phyloP scores from a whole-genome alignment of 1,140 invertebrate genomes.

The Dufourea novaeangliae region DNA sequence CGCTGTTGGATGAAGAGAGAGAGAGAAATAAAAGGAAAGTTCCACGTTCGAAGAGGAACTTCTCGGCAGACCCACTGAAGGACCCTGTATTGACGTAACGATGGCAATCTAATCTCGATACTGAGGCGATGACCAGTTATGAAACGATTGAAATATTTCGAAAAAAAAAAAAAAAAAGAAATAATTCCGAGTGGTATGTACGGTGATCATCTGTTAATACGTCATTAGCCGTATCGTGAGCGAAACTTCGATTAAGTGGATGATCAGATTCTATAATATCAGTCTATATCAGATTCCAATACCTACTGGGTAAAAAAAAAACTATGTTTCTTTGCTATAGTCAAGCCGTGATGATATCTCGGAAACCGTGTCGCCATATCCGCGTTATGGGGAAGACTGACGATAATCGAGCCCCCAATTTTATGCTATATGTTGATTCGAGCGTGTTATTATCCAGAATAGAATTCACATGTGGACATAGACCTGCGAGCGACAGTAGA shows the following conservation, averaged over 20 bases:
- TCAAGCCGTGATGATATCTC: too few relatives aligned
- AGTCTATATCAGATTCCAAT: too few relatives aligned
- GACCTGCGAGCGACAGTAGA: too few relatives aligned
- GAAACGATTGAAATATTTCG: not conserved
- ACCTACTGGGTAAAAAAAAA: too few relatives aligned
- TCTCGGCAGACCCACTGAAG: not conserved
- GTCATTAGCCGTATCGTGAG: not conserved
- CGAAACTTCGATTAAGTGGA: not conserved
- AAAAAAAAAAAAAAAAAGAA: not conserved
- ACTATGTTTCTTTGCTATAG: too few relatives aligned
- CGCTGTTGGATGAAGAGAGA: not conserved
- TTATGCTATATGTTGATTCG: too few relatives aligned
- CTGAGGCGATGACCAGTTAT: constrained; percentile 14
- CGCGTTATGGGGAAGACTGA: too few relatives aligned
- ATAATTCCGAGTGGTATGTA: not conserved
- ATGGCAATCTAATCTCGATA: constrained; percentile 31
- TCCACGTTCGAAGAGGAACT: not conserved
- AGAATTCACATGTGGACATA: too few relatives aligned
- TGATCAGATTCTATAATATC: too few relatives aligned
- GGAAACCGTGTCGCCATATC: too few relatives aligned
- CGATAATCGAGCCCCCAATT: too few relatives aligned
- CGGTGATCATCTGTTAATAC: not conserved
- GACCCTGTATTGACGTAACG: constrained; percentile 11
- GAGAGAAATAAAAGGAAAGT: not conserved
- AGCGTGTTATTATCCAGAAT: too few relatives aligned